These are phyloP conservation scores for Hycleus phaleratus DNA, from an alignment of 1,140 invertebrate genomes.

Conservation along the genomic window DNA sequence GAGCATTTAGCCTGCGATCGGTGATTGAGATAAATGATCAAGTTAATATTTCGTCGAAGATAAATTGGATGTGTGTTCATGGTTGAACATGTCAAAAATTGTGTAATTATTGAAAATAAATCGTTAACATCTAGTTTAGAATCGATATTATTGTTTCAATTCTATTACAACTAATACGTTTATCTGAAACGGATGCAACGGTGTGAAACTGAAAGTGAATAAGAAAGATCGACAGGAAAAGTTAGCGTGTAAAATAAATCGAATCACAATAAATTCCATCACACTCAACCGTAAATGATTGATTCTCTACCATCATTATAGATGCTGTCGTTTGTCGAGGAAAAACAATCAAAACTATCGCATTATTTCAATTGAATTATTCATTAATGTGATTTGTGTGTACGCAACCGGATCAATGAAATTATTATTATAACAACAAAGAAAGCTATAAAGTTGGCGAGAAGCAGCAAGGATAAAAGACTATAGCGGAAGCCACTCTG, in stretches of 20 bases:
- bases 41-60: too few species aligned
- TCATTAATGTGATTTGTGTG: too few species aligned
- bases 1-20: too few species aligned
- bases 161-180: too few species aligned
- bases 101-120: too few species aligned
- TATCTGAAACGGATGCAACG: not conserved
- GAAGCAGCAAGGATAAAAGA: not conserved
- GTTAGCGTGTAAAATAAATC: slow-evolving; percentile 22
- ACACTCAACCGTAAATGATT: slow-evolving; percentile 27
- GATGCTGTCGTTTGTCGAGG: slow-evolving; percentile 6
- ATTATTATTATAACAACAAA: not conserved
- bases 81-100: too few species aligned
- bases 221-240: slow-evolving; percentile 20
- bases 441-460: slow-evolving; percentile 2
- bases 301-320: not conserved
- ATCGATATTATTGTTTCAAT: too few species aligned
- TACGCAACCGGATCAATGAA: too few species aligned
- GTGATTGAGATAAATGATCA: too few species aligned
- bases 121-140: too few species aligned
- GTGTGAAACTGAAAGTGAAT: slow-evolving; percentile 18
- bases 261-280: slow-evolving; percentile 24
- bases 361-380: too few species aligned
- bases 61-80: too few species aligned
- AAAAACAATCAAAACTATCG: not conserved
- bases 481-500: not conserved